Evolutionary conservation across 2,113 vertebrate genomes (phyloP).

Genomic region (Pogonocichla stellata): DNA sequence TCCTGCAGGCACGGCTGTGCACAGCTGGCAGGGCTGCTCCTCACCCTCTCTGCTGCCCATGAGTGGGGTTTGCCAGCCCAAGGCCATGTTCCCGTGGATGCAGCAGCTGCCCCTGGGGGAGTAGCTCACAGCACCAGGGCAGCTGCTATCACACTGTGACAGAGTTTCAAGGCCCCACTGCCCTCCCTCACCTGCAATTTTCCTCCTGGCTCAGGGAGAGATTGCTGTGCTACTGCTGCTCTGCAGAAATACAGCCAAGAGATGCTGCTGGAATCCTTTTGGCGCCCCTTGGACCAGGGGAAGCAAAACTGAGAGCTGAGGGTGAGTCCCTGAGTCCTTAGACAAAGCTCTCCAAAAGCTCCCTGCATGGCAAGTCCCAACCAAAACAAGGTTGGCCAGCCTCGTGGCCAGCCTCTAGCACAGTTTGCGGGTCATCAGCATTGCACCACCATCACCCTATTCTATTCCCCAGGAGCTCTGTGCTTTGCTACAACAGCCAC

Average conservation of each 20-base stretch:
- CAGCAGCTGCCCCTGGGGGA: neutral
- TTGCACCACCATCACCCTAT: neutral
- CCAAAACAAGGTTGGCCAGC: neutral
- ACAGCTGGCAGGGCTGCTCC: neutral
- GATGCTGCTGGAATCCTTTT: neutral
- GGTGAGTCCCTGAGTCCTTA: neutral
- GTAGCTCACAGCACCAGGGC: fast-evolving
- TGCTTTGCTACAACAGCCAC: neutral
- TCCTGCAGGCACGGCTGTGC: neutral
- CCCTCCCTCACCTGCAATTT: neutral
- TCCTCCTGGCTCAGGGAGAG: neutral
- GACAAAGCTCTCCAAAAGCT: neutral
- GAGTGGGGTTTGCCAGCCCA: neutral
- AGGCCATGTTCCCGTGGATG: neutral
- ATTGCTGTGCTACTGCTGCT: neutral
- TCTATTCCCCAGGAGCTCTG: neutral
- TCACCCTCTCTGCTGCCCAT: fast-evolving
- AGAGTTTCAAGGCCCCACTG: neutral
- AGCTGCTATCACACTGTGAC: neutral
- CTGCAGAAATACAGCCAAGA: neutral
- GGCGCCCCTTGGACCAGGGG: neutral
- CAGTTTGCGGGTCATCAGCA: neutral
- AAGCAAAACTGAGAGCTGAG: fast-evolving
- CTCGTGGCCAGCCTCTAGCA: neutral
- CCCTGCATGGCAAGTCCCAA: neutral